Conservation (phyloP, 2,797 vertebrate species). For the Dryobates pubescens region DNA sequence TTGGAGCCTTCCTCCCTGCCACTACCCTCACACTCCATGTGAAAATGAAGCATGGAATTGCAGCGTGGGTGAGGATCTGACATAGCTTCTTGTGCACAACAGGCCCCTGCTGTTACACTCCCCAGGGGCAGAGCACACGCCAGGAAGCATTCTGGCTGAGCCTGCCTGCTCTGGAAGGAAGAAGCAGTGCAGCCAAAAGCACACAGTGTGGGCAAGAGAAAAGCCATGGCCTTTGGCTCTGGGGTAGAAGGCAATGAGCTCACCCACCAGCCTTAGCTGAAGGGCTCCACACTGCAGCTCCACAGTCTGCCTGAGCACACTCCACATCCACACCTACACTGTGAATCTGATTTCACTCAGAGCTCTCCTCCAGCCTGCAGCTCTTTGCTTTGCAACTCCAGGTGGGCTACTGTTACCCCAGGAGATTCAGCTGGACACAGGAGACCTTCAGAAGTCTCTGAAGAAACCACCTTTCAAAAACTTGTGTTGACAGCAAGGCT, state of each 20-base stretch:
- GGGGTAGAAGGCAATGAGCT: background rate
- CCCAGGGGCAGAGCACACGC: background rate
- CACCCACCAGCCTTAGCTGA: background rate
- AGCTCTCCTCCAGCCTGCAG: background rate
- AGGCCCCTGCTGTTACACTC: background rate
- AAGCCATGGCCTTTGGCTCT: background rate
- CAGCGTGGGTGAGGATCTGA: background rate
- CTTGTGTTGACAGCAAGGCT: background rate
- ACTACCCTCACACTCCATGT: fast-evolving
- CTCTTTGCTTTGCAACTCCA: background rate
- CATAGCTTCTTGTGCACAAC: background rate
- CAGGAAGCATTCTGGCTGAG: background rate
- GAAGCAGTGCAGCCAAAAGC: background rate
- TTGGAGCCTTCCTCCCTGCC: background rate
- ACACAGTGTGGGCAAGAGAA: background rate
- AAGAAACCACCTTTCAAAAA: background rate
- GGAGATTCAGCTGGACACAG: background rate
- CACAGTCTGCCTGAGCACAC: background rate
- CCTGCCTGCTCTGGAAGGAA: background rate
- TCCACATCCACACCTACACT: background rate
- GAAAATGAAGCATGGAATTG: background rate
- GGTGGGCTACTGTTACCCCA: background rate
- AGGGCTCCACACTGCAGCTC: background rate
- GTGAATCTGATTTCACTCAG: background rate
- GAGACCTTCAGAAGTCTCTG: background rate